A percentile compares a stretch with the other conserved stretches of the same genome.
These are phyloP conservation scores for Oplegnathus fasciatus DNA, from an alignment of 2,113 vertebrate species.

Conservation along the genomic window DNA sequence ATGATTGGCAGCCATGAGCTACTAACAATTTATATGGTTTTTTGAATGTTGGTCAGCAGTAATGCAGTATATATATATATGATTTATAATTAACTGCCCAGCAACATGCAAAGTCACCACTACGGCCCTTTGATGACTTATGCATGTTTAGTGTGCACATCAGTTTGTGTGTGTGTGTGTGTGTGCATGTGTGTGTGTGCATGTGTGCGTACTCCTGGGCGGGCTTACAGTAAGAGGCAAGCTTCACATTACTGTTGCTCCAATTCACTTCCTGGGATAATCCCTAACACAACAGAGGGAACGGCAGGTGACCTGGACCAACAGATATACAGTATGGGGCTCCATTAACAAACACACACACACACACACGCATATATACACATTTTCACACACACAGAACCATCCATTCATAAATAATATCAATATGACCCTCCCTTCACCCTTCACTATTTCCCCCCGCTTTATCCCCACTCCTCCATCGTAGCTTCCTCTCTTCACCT, in stretches of 20 bases:
- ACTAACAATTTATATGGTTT: not conserved
- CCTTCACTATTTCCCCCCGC: slow-evolving; percentile 49
- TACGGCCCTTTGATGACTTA: slow-evolving; percentile 11
- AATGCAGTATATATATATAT: not conserved
- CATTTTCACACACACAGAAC: slow-evolving; percentile 52
- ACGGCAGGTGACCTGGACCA: slow-evolving; percentile 79
- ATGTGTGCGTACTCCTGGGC: slow-evolving; percentile 55
- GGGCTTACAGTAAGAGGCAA: slow-evolving; percentile 71
- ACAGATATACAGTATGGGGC: slow-evolving; percentile 71
- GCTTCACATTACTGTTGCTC: slow-evolving; percentile 80
- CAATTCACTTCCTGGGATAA: slow-evolving; percentile 85
- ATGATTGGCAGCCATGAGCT: not conserved
- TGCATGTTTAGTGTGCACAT: slow-evolving; percentile 3
- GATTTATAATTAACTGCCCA: not conserved
- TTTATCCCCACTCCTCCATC: slow-evolving; percentile 29
- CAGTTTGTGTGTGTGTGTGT: slow-evolving; percentile 28
- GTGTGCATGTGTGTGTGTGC: slow-evolving; percentile 50
- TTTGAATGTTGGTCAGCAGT: not conserved
- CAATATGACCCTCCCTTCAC: slow-evolving; percentile 75
- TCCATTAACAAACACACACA: slow-evolving; percentile 74
- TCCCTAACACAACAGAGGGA: slow-evolving; percentile 81
- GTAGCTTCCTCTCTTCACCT: slow-evolving; percentile 20
- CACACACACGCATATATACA: slow-evolving; percentile 21
- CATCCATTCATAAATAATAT: slow-evolving; percentile 80
- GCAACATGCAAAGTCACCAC: slow-evolving; percentile 6